Percentiles rank a stretch among this genome's conserved stretches.
phyloP scores from a whole-genome alignment of 2,888 invertebrate genomes.

The Plebejus argus region DNA sequence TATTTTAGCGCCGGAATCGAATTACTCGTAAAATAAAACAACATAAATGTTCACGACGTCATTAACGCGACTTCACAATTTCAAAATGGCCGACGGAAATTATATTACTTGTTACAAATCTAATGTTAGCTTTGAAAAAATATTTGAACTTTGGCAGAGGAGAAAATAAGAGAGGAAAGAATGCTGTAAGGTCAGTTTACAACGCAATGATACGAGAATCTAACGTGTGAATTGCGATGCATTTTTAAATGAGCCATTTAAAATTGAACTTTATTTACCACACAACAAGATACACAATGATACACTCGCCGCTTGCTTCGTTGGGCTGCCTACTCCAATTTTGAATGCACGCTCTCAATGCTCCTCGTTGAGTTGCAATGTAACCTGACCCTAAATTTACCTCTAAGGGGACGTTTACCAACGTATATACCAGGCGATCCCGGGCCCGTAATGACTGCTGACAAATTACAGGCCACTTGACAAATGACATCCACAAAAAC shows the following conservation, averaged over 20 bases:
- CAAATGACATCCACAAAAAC: slow-evolving; percentile 13
- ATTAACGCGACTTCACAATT: slow-evolving; percentile 10
- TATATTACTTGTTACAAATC: background rate
- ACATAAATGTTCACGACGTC: slow-evolving; percentile 19
- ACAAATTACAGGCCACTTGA: slow-evolving; percentile 8
- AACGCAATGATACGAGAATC: too few species aligned
- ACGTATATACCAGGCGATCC: background rate
- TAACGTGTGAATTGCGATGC: too few species aligned
- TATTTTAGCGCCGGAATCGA: slow-evolving; percentile 1
- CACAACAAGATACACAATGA: too few species aligned
- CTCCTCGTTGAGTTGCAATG: background rate
- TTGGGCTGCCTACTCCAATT: too few species aligned
- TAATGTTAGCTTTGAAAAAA: background rate
- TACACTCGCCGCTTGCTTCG: too few species aligned
- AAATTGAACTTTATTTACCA: too few species aligned
- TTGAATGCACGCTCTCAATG: too few species aligned
- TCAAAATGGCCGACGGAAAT: slow-evolving; percentile 6
- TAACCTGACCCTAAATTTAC: background rate
- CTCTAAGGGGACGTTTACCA: background rate
- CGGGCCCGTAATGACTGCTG: background rate
- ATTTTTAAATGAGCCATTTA: too few species aligned
- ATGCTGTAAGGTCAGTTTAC: too few species aligned
- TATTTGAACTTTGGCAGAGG: background rate
- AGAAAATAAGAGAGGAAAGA: too few species aligned
- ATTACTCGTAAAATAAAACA: slow-evolving; percentile 16